Base-by-base conservation (phyloP, 2,888 invertebrate species). In the Leptinotarsa rubiginosa region DNA sequence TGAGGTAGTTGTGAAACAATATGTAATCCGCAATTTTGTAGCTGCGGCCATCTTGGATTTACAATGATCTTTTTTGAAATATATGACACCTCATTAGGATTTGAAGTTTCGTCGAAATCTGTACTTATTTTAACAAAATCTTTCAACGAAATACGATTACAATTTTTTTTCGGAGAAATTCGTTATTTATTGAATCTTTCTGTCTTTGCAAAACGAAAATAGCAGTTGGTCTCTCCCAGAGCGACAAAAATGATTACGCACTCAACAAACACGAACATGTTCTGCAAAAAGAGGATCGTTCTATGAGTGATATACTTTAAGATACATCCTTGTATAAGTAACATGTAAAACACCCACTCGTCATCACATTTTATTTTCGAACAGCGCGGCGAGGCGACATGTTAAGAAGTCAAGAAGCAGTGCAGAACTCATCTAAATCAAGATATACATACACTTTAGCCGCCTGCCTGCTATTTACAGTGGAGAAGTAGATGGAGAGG, bases 371-470 rank as follows among this genome's bases (percentile, higher is more conserved):
- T 31, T 62, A 41, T 62, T 25, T 62, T n/a, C 31, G 62, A 16
- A 62, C 41, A 31, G 16, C 62, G 15, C 15, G 15, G 31, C n/a
- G 41, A 18, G 41, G 41, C 62, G 62, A 62, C 62, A 62, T 62
- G 41, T 18, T 62, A 62, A 62, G 41, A 31, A 25, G 62, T 62
- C 62, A 62, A 62, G 62, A 62, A 62, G 41, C 62, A 16, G 62
- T 62, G 41, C 62, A 31, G 62, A 54, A 68, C 54, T 68, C 68
- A 49, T 68, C 68, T 68, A 68, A 68, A 68, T 68, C 68, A 68
- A 68, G 68, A 52, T 52, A 54, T 54, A 54, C 25, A 68, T 41
- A 13, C 68, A 52, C 68, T 68, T 68, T 67, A 67, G 22, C n/a
- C 50, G 50, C 25, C 67, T 52, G 49, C n/a, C 20, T 47, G 67